Base-by-base conservation (phyloP, 2,888 invertebrate species). In the Euproctis similis region DNA sequence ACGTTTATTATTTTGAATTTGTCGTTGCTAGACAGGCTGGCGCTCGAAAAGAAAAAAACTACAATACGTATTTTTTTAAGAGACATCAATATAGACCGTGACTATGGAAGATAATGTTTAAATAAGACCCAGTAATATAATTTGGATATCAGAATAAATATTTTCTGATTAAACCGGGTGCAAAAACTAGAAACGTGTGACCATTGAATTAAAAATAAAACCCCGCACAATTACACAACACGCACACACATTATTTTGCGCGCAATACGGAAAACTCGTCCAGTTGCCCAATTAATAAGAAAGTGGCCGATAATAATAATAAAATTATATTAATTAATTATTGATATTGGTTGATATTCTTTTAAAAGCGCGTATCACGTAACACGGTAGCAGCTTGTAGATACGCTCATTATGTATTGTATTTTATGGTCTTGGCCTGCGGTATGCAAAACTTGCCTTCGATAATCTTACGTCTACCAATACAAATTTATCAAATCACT, bases 361-460 rank as follows among this genome's bases (percentile, higher is more conserved):
- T 67, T 63, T 63, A 65, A 59, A 66, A 40, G 40, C 35, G 57
- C 40, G 58, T 62, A 65, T 64, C 65, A 76, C 77, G 77, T 78
- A 78, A 77, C 66, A 62, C 80, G 58, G 80, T 61, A 78, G 80
- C 71, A 52, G 48, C 49, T 57, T 59, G 59, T n/a, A n/a, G n/a
- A n/a, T 49, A 57, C 36, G 63, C 62, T 73, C 75, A 62, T 78
- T 72, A 78, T 71, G 71, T 74, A 65, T 71, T 71, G 69, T 72
- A 73, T 71, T 78, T 78, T 77, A 77, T 70, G 61, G 57, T 60
- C 64, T 58, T 64, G 74, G 73, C 72, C 70, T 64, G 74, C 62
- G 73, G 72, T 78, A 76, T 77, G 76, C 73, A 74, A 75, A 75
- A 75, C 74, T 65, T 49, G 68, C 65, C 72, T 75, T 69, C 73